These are phyloP conservation scores for Capra hircus DNA, from an alignment of 2,113 vertebrate species.

Conservation along the genomic window DNA sequence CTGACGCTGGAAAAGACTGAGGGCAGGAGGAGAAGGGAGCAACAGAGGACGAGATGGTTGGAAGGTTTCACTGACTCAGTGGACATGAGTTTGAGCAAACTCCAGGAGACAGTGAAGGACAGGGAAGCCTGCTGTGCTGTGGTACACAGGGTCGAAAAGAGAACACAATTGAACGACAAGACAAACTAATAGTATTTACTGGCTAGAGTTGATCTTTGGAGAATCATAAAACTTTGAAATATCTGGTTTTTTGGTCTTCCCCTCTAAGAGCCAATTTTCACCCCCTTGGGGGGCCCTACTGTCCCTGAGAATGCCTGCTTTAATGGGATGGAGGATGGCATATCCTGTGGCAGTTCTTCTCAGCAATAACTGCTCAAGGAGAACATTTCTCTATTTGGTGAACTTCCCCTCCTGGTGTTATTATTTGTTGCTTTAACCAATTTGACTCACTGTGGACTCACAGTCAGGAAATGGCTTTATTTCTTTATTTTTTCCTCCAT, in stretches of 20 bases:
- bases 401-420: not conserved
- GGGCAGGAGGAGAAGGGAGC: not conserved
- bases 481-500: not conserved
- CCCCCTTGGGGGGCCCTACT: fast-evolving
- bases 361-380: not conserved
- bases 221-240: not conserved
- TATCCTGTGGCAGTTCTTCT: not conserved
- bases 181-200: not conserved
- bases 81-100: not conserved
- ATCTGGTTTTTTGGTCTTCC: not conserved
- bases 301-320: not conserved
- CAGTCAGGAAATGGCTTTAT: not conserved
- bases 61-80: not conserved
- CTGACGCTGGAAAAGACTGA: not conserved
- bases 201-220: not conserved
- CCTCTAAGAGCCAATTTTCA: not conserved
- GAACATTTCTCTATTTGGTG: not conserved
- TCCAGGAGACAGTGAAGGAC: not conserved
- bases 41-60: not conserved
- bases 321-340: not conserved
- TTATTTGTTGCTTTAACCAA: not conserved
- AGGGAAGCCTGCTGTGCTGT: not conserved
- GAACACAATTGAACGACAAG: not conserved
- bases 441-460: not conserved
- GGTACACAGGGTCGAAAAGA: not conserved